Percentiles rank a stretch among this genome's conserved stretches.
These are phyloP conservation scores for Cyclargus thomasi DNA, from an alignment of 1,140 invertebrate genomes.

Conservation along the genomic window DNA sequence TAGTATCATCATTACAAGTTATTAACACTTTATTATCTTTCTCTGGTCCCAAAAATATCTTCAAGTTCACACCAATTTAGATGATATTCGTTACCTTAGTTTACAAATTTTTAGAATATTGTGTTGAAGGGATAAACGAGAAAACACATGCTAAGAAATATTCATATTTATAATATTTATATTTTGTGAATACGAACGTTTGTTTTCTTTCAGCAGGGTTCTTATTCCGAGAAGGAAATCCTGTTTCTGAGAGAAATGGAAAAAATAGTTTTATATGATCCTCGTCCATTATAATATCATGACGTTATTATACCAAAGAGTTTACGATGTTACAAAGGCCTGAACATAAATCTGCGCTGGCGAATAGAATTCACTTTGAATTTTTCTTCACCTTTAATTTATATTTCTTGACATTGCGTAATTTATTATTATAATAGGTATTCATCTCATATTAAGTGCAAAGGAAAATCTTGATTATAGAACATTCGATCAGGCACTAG, in stretches of 20 bases:
- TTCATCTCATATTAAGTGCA: too few species aligned
- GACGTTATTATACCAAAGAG: constrained; percentile 3
- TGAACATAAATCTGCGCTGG: neutral
- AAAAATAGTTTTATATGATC: neutral
- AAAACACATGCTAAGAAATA: neutral
- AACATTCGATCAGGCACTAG: too few species aligned
- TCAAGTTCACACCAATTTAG: too few species aligned
- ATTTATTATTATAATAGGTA: too few species aligned
- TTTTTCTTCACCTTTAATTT: too few species aligned
- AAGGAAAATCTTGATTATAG: too few species aligned
- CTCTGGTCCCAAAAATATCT: too few species aligned
- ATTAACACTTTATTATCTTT: too few species aligned
- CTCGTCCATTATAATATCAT: neutral
- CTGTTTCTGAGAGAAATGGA: neutral
- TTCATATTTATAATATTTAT: neutral
- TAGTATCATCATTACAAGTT: too few species aligned
- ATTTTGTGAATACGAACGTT: neutral
- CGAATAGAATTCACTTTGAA: neutral
- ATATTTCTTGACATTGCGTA: too few species aligned
- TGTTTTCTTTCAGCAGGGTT: neutral
- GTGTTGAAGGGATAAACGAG: too few species aligned
- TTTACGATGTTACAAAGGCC: neutral
- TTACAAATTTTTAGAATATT: too few species aligned
- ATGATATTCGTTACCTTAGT: neutral
- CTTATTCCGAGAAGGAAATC: neutral